Evolutionary conservation across 2,113 vertebrate species (phyloP).

Genomic region (Thermophis baileyi): DNA sequence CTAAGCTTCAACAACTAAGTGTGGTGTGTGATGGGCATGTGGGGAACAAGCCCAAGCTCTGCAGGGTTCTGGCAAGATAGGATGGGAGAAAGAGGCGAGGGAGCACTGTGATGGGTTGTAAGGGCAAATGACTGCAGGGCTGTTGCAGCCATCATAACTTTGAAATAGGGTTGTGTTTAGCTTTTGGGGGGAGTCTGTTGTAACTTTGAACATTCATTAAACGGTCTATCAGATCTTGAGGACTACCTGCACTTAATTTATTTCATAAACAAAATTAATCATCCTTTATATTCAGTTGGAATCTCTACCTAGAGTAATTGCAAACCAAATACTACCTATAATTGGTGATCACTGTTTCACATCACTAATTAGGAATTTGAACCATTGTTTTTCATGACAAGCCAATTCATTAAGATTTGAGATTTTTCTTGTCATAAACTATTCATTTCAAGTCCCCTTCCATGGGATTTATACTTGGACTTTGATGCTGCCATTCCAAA

Average conservation of each 20-base stretch:
- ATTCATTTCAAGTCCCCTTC: neutral
- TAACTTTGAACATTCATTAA: too few species aligned
- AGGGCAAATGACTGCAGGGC: too few species aligned
- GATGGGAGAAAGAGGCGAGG: too few species aligned
- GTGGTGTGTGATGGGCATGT: too few species aligned
- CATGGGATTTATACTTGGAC: neutral
- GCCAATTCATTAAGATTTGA: neutral
- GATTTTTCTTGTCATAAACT: neutral
- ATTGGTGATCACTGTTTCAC: neutral
- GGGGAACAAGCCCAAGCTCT: too few species aligned
- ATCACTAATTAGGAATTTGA: neutral
- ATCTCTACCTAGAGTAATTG: neutral
- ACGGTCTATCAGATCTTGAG: too few species aligned
- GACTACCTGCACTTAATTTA: neutral
- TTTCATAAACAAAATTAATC: neutral
- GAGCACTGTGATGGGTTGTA: too few species aligned
- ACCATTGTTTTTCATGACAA: neutral
- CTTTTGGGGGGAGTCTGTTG: too few species aligned
- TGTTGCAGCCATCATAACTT: too few species aligned
- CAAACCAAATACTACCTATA: neutral
- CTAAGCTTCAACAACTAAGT: too few species aligned
- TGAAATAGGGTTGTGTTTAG: too few species aligned
- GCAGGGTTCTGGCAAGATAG: too few species aligned
- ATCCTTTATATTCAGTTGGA: neutral
- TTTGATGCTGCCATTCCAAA: neutral